Conservation (phyloP, 2,797 vertebrate genomes). For the Cyprinodon diabolis region DNA sequence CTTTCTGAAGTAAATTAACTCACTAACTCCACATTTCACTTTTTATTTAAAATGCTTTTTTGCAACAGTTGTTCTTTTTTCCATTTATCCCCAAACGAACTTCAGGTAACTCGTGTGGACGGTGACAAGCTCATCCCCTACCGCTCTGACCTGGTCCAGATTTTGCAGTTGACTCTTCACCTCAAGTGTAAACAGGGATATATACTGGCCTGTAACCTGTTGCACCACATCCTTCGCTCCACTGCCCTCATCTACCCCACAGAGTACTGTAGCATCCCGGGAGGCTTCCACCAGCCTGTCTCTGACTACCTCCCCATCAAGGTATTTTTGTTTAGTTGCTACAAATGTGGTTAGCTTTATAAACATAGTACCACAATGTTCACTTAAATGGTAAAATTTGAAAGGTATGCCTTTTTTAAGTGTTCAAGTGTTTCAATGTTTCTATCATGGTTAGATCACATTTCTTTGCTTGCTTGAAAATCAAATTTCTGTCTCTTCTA, state of each 20-base stretch:
- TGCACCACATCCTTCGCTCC: conserved; percentile 95
- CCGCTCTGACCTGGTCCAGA: conserved; percentile 89
- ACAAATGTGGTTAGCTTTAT: background rate
- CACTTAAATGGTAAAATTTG: background rate
- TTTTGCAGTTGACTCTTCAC: conserved; percentile 91
- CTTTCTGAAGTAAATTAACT: conserved; percentile 91
- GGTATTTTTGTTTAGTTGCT: conserved; percentile 70
- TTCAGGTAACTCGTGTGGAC: conserved; percentile 93
- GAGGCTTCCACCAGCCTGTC: conserved; percentile 89
- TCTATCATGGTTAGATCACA: no score
- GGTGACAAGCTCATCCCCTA: conserved; percentile 93
- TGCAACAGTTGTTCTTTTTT: background rate
- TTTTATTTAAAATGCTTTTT: background rate
- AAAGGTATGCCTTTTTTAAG: background rate
- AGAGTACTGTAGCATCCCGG: conserved; percentile 96
- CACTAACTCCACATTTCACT: background rate
- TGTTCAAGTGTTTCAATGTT: no score
- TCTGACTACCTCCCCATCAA: conserved; percentile 94
- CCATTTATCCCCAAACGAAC: background rate
- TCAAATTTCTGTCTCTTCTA: no score
- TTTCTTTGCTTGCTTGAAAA: no score
- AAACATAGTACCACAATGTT: background rate
- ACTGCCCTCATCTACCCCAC: conserved; percentile 93
- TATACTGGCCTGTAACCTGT: conserved; percentile 92
- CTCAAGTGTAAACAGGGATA: conserved; percentile 98